Evolutionary conservation across 2,888 invertebrate genomes (phyloP).

Genomic region (Ectropis crepuscularia): DNA sequence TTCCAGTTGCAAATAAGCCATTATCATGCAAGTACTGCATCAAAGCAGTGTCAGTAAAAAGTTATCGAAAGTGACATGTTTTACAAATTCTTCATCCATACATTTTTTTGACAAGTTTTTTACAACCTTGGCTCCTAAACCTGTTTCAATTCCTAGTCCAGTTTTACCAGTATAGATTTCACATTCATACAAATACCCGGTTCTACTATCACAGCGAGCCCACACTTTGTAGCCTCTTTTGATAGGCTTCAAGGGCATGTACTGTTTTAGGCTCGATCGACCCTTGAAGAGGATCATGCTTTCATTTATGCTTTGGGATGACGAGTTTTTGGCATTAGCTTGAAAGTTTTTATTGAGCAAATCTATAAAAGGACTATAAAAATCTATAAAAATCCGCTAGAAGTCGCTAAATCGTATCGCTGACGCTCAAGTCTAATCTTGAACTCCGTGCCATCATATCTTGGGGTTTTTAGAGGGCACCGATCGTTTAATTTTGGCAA

Average conservation of each 20-base stretch:
- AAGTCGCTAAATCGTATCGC: too few relatives aligned
- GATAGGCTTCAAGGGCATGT: conserved; percentile 42
- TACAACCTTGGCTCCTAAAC: conserved; percentile 37
- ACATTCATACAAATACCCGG: conserved; percentile 41
- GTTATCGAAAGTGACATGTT: conserved; percentile 39
- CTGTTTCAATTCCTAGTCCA: conserved; percentile 26
- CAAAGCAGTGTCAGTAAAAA: conserved; percentile 28
- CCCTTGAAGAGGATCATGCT: conserved; percentile 25
- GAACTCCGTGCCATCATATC: too few relatives aligned
- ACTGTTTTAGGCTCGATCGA: conserved; percentile 35
- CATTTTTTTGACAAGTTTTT: conserved; percentile 28
- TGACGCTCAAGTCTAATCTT: too few relatives aligned
- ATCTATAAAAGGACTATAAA: not conserved
- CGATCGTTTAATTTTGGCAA: too few relatives aligned
- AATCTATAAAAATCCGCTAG: too few relatives aligned
- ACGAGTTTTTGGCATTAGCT: not conserved
- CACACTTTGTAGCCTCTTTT: conserved; percentile 44
- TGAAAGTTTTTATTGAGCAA: not conserved
- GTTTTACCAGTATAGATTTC: conserved; percentile 41
- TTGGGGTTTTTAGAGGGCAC: too few relatives aligned
- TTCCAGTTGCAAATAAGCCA: conserved; percentile 39
- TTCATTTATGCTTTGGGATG: not conserved
- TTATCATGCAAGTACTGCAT: conserved; percentile 31
- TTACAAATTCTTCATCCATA: conserved; percentile 18
- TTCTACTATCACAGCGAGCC: conserved; percentile 35